Conservation (phyloP, 1,140 invertebrate species). For the Aphidius ervi region DNA sequence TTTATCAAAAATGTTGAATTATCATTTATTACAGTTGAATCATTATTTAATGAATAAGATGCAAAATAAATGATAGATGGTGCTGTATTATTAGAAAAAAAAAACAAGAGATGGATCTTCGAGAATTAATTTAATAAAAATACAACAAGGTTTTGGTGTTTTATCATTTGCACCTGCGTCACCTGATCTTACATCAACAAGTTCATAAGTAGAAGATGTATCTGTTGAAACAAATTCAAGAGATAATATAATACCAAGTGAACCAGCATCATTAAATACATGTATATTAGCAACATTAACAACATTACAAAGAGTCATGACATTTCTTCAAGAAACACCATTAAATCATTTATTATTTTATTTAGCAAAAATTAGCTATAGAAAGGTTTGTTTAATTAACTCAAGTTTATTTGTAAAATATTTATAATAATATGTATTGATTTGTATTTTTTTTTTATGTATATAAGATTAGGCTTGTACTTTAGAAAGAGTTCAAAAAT, state of each 20-base stretch:
- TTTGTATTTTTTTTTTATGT: slow-evolving; percentile 15
- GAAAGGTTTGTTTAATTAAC: slow-evolving; percentile 59
- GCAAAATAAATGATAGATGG: too few species aligned
- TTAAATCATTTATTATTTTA: slow-evolving; percentile 80
- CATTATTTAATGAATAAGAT: too few species aligned
- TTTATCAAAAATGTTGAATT: too few species aligned
- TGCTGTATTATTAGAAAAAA: too few species aligned
- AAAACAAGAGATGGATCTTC: slow-evolving; percentile 59
- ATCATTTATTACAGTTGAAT: too few species aligned
- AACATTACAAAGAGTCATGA: slow-evolving; percentile 64
- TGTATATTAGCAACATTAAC: slow-evolving; percentile 59
- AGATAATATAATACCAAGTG: slow-evolving; percentile 38
- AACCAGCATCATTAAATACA: slow-evolving; percentile 58
- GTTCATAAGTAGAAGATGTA: slow-evolving; percentile 57
- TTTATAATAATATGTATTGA: slow-evolving; percentile 11
- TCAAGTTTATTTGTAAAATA: slow-evolving; percentile 5
- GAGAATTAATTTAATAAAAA: slow-evolving; percentile 65
- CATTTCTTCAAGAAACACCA: slow-evolving; percentile 63
- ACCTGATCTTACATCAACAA: slow-evolving; percentile 66
- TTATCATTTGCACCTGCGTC: slow-evolving; percentile 75
- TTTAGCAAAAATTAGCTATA: slow-evolving; percentile 81
- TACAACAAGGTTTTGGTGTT: slow-evolving; percentile 77
- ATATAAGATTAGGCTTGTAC: slow-evolving; percentile 62
- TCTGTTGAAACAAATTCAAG: slow-evolving; percentile 53
- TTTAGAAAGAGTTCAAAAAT: slow-evolving; percentile 76